A percentile compares a stretch with the other conserved stretches of the same genome.
phyloP scores from a whole-genome alignment of 1,140 invertebrate species.

The Cyclargus thomasi region DNA sequence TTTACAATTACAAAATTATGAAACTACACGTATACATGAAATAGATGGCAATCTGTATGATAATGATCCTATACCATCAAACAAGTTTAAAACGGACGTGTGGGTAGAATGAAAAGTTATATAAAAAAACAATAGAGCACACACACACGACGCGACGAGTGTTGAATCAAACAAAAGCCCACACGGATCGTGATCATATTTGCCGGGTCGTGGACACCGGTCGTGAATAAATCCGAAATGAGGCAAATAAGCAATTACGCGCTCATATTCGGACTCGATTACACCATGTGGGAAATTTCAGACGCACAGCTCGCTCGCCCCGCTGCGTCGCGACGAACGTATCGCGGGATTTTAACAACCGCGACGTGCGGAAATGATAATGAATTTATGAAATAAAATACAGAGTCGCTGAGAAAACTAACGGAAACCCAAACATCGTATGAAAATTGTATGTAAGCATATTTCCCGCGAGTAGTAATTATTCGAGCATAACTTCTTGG shows the following conservation, averaged over 20 bases:
- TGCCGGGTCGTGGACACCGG: slow-evolving; percentile 35
- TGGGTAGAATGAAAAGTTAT: not conserved
- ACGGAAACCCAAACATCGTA: not conserved
- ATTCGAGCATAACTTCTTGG: no score
- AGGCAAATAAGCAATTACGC: slow-evolving; percentile 70
- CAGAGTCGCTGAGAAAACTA: not conserved
- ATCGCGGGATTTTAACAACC: not conserved
- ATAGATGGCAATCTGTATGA: not conserved
- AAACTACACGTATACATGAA: not conserved
- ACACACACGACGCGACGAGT: not conserved
- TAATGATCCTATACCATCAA: not conserved
- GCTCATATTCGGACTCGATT: slow-evolving; percentile 58
- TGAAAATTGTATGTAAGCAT: not conserved
- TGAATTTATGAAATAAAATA: not conserved
- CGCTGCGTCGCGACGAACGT: slow-evolving; percentile 21
- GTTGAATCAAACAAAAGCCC: slow-evolving; percentile 24
- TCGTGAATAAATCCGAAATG: slow-evolving; percentile 62
- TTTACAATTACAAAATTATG: not conserved
- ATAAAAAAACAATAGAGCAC: slow-evolving; percentile 4
- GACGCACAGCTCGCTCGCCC: slow-evolving; percentile 37
- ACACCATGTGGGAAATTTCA: slow-evolving; percentile 52
- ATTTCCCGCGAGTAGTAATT: no score
- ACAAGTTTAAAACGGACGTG: not conserved
- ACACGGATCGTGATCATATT: slow-evolving; percentile 23
- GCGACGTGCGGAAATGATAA: slow-evolving; percentile 16